Evolutionary conservation across 2,888 invertebrate species (phyloP).

Genomic region (Pteria penguin): DNA sequence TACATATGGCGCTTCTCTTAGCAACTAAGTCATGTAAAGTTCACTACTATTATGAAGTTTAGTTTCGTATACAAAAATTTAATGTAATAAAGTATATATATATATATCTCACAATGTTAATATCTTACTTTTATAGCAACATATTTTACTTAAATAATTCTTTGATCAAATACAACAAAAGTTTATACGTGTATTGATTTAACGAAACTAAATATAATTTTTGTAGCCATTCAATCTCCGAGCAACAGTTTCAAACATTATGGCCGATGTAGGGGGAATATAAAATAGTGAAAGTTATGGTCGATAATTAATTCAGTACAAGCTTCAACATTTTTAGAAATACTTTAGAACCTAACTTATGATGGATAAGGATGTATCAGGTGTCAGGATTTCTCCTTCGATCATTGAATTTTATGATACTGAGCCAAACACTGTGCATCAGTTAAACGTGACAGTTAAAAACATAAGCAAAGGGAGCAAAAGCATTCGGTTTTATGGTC

Average conservation of each 20-base stretch:
- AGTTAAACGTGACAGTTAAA: slow-evolving; percentile 74
- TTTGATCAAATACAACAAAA: too few relatives aligned
- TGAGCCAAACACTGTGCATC: slow-evolving; percentile 66
- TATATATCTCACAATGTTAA: too few relatives aligned
- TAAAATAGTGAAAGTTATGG: too few relatives aligned
- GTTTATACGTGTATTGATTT: too few relatives aligned
- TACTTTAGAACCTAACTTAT: not conserved
- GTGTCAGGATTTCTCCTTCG: slow-evolving; percentile 76
- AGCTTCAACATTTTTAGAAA: not conserved
- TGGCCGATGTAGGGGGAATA: slow-evolving; percentile 45
- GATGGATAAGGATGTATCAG: slow-evolving; percentile 75
- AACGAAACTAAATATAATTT: too few relatives aligned
- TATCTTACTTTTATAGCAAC: too few relatives aligned
- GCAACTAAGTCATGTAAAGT: slow-evolving; percentile 52
- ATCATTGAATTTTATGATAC: slow-evolving; percentile 76
- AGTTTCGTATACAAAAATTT: not conserved
- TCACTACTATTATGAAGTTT: not conserved
- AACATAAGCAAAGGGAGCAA: slow-evolving; percentile 77
- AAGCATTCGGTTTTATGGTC: slow-evolving; percentile 77
- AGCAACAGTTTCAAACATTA: slow-evolving; percentile 75
- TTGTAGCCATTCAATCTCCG: too few relatives aligned
- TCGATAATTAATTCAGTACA: too few relatives aligned
- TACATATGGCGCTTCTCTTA: slow-evolving; percentile 67
- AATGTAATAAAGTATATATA: too few relatives aligned
- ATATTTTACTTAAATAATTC: too few relatives aligned